Percentiles rank a stretch among this genome's conserved stretches.
phyloP scores from a whole-genome alignment of 2,113 vertebrate species.

The Trichechus manatus region DNA sequence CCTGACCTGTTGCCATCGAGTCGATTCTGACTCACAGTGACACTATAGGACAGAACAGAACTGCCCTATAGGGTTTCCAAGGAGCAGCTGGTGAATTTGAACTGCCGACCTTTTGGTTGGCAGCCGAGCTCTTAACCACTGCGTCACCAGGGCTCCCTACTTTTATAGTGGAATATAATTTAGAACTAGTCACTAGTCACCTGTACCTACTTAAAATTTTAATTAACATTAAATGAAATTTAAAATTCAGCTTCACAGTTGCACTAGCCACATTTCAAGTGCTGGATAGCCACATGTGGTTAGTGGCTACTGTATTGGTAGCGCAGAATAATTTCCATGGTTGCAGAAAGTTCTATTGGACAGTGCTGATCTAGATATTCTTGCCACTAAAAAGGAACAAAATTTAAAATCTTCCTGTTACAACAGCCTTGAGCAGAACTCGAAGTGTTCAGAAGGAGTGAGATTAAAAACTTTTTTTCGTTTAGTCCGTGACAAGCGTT shows the following conservation, averaged over 20 bases:
- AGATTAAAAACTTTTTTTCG: not conserved
- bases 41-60: no score
- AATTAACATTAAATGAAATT: not conserved
- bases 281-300: not conserved
- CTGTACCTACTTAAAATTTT: not conserved
- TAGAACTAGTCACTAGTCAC: not conserved
- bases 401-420: not conserved
- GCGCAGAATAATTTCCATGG: not conserved
- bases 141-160: no score
- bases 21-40: no score
- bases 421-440: not conserved
- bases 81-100: no score
- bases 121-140: not conserved
- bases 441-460: not conserved
- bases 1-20: no score
- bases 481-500: not conserved
- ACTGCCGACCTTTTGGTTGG: no score
- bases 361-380: not conserved
- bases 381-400: not conserved
- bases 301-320: not conserved
- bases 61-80: no score
- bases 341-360: no score
- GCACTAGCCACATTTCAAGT: no score
- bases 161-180: not conserved
- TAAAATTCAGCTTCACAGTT: no score